Base-by-base conservation (phyloP, 2,888 invertebrate species). In the Eupithecia subumbrata region DNA sequence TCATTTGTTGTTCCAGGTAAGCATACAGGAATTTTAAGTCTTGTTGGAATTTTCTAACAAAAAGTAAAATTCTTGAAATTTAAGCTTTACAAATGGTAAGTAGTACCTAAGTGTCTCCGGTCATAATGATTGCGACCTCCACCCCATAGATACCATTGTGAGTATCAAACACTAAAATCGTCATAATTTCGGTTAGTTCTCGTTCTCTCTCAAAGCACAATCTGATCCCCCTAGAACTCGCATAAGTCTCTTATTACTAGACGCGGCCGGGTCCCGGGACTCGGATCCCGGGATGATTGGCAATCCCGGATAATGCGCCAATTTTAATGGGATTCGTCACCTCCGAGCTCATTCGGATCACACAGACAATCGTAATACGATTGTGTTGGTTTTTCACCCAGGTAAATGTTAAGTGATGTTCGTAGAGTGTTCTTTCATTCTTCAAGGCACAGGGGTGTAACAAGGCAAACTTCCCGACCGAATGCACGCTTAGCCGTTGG, bases 211-310 rank as follows among this genome's bases (percentile, higher is more conserved):
- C 22, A 69, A 74, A 43, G 64, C 9, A 11, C 43, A 52, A 71
- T 66, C 43, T 48, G 37, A 71, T 71, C 60, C 25, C 60, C 56
- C 66, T 69, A 56, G 34, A 69, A 72, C 30, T 63, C 45, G 18
- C 56, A 45, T 43, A 83, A 80, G 81, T 80, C 80, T 81, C 84
- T 86, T 89, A 87, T 90, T 91, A 91, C 90, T 91, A 90, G 92
- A 88, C 85, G 87, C 85, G 88, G 89, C 37, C 37, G 2, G 37
- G 37, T 5, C 37, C 79, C 82, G 86, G 88, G 86, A 89, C 87
- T 81, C 81, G 86, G 87, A 91, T 91, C 90, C 90, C 88, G 86
- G 89, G 86, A 88, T 91, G 90, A 91, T 91, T 90, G 91, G 90
- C 90, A 90, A 90, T 89, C 85, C 87, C 86, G 80, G 87, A 88